Evolutionary conservation across 2,113 vertebrate species (phyloP).

Genomic region (Eurypyga helias): DNA sequence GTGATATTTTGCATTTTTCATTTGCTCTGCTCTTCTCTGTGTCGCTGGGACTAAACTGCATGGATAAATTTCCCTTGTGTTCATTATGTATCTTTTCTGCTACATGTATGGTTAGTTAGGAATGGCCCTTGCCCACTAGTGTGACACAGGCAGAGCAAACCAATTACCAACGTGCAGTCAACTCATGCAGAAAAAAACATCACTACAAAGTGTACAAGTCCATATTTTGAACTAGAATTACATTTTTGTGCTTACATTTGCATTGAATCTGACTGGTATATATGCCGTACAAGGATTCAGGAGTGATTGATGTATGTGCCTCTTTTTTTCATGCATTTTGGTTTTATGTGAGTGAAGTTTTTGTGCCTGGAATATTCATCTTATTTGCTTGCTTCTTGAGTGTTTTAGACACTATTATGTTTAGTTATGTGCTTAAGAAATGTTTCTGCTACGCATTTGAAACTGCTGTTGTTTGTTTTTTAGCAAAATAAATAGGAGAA

Average conservation of each 20-base stretch:
- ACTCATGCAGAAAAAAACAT: not conserved
- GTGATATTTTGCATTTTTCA: not conserved
- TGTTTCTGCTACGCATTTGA: not conserved
- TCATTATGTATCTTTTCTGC: not conserved
- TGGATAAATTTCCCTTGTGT: not conserved
- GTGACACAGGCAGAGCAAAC: not conserved
- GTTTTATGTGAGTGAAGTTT: not conserved
- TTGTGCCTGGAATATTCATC: not conserved
- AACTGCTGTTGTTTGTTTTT: not conserved
- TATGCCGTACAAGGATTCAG: not conserved
- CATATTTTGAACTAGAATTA: not conserved
- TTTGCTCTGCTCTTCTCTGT: not conserved
- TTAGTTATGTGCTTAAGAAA: not conserved
- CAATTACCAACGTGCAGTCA: not conserved
- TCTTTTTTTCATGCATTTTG: not conserved
- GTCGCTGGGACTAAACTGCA: not conserved
- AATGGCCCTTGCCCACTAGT: not conserved
- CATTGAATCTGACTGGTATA: not conserved
- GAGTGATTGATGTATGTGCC: fast-evolving
- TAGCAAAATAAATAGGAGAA: not conserved
- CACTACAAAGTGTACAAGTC: not conserved
- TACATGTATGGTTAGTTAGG: not conserved
- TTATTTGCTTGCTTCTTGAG: not conserved
- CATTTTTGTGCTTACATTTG: not conserved
- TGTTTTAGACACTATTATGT: not conserved